These are phyloP conservation scores for Herpailurus yagouaroundi DNA, from an alignment of 2,113 vertebrate species.

Conservation along the genomic window DNA sequence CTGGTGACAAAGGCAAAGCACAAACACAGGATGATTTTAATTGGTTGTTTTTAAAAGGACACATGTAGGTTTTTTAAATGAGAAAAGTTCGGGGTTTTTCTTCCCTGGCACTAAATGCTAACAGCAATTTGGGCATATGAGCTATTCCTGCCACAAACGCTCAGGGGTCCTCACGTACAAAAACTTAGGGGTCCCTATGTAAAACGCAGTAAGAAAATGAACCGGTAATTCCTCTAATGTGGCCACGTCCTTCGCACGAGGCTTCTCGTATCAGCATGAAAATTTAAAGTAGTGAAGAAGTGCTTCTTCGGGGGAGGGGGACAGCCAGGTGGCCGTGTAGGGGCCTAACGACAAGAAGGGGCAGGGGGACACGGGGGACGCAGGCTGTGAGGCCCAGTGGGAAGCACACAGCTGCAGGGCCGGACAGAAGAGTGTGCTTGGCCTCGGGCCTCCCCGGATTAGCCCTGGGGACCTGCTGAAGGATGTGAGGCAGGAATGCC, in stretches of 20 bases:
- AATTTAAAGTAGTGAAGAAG: neutral
- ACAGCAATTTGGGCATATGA: neutral
- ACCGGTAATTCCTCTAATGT: fast-evolving
- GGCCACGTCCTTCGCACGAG: neutral
- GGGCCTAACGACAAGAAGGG: neutral
- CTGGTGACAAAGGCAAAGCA: neutral
- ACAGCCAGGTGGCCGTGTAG: neutral
- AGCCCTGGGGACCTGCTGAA: neutral
- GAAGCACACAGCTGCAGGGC: neutral
- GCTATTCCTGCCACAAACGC: neutral
- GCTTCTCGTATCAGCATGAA: neutral
- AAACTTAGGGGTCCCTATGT: neutral
- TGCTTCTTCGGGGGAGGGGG: fast-evolving
- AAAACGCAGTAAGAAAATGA: neutral
- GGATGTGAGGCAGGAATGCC: neutral
- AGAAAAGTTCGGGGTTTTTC: neutral
- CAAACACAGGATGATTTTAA: neutral
- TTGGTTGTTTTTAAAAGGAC: neutral
- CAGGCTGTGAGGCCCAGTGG: fast-evolving
- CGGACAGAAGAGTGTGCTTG: fast-evolving
- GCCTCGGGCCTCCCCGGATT: neutral
- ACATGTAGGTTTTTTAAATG: neutral
- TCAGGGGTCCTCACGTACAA: neutral
- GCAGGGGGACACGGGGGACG: neutral
- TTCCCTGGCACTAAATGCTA: neutral